phyloP scores from a whole-genome alignment of 2,888 invertebrate genomes.

The Netelia inedita region DNA sequence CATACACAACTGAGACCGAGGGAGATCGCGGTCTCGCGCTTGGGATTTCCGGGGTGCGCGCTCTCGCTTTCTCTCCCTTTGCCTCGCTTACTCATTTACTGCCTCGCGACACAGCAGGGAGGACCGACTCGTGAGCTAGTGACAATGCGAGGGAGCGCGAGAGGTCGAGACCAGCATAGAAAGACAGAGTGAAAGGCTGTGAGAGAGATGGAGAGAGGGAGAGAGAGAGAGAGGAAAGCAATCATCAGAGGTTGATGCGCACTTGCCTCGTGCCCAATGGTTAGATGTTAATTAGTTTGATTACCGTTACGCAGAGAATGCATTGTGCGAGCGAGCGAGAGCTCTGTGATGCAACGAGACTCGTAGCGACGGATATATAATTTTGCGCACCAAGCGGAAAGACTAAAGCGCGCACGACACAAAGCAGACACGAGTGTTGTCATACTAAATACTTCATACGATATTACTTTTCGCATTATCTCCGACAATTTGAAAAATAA shows the following conservation, averaged over 20 bases:
- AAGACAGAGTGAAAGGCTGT: not conserved
- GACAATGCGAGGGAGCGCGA: not conserved
- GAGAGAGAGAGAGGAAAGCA: constrained; percentile 29
- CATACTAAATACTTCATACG: not conserved
- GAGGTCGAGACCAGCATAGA: no score
- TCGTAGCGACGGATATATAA: not conserved
- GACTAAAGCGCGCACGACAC: not conserved
- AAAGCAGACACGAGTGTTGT: not conserved
- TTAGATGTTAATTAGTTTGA: constrained; percentile 66
- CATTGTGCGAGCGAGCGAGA: constrained; percentile 22
- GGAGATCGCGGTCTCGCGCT: constrained; percentile 22
- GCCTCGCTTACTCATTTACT: constrained; percentile 26
- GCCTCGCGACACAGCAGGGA: not conserved
- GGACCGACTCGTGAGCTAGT: not conserved
- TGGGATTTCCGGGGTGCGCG: constrained; percentile 26
- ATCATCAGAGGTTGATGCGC: constrained; percentile 63
- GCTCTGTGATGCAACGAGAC: constrained; percentile 49
- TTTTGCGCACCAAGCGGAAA: not conserved
- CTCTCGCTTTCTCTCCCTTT: constrained; percentile 9
- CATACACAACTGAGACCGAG: not conserved
- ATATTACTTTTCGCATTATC: not conserved
- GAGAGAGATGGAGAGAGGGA: not conserved
- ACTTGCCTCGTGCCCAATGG: constrained; percentile 57
- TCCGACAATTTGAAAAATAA: no score
- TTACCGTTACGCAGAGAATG: constrained; percentile 55